A percentile compares a stretch with the other conserved stretches of the same genome.
phyloP scores from a whole-genome alignment of 2,888 invertebrate species.

The Furcula furcula region DNA sequence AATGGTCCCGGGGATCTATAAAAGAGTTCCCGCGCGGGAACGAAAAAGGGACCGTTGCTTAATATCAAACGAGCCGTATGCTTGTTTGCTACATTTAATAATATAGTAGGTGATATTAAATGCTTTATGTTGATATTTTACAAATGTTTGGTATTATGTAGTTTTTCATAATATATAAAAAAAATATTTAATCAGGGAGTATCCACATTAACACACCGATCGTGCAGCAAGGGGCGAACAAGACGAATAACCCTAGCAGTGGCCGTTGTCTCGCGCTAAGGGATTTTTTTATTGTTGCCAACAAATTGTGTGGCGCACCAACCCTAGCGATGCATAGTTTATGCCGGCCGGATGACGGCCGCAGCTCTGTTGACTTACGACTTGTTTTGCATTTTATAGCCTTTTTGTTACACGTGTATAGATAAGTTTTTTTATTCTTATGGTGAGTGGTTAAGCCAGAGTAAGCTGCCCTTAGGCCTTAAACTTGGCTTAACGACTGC shows the following conservation, averaged over 20 bases:
- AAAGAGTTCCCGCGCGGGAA: no score
- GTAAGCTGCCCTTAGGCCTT: no score
- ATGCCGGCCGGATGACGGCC: constrained; percentile 49
- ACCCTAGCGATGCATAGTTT: constrained; percentile 71
- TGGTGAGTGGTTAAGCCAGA: no score
- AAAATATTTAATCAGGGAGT: constrained; percentile 11
- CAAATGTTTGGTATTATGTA: no score
- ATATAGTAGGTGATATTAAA: no score
- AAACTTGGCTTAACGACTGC: no score
- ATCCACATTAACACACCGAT: constrained; percentile 43
- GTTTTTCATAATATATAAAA: no score
- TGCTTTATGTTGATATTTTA: no score
- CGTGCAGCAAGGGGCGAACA: constrained; percentile 65
- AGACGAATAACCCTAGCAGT: constrained; percentile 71
- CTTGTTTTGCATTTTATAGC: constrained; percentile 6
- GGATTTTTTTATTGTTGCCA: constrained; percentile 80
- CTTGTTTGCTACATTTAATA: no score
- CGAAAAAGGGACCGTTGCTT: no score
- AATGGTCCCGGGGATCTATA: no score
- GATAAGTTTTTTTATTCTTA: not conserved
- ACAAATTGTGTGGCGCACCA: constrained; percentile 66
- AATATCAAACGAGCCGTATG: no score
- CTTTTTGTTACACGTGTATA: constrained; percentile 3
- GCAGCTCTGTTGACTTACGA: constrained; percentile 8
- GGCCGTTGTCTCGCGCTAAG: constrained; percentile 74